Conservation (phyloP, 2,797 vertebrate species). For the Neoniphon sammara region DNA sequence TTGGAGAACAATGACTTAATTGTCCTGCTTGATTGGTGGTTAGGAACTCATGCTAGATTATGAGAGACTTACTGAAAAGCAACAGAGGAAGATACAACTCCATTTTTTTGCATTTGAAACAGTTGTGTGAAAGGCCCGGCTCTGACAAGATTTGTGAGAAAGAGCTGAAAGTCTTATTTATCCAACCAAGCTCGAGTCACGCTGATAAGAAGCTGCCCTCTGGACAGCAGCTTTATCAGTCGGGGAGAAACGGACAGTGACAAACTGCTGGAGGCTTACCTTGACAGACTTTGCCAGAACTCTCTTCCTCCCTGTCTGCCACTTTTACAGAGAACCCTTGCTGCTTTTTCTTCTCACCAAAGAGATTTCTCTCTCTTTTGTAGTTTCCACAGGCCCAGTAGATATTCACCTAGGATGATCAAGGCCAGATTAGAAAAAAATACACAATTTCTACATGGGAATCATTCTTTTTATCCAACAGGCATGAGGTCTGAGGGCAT, state of each 20-base stretch:
- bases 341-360: not conserved
- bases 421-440: constrained; percentile 10
- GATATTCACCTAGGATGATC: constrained; percentile 7
- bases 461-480: too few species aligned
- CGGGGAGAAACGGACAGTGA: constrained; percentile 41
- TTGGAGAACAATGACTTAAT: constrained; percentile 59
- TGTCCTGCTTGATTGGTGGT: constrained; percentile 48
- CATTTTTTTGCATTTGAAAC: constrained; percentile 29
- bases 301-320: constrained; percentile 2
- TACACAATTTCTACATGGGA: not conserved
- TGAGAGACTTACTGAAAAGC: constrained; percentile 46
- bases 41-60: constrained; percentile 33
- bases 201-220: constrained; percentile 40
- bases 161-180: constrained; percentile 36
- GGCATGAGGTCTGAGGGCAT: too few species aligned
- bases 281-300: constrained; percentile 19
- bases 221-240: constrained; percentile 45
- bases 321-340: not conserved
- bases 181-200: constrained; percentile 15
- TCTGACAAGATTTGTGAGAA: constrained; percentile 26
- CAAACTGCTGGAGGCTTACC: constrained; percentile 35
- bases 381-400: constrained; percentile 12
- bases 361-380: not conserved
- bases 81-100: constrained; percentile 21
- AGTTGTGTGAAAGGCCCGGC: not conserved